These are phyloP conservation scores for Hystrix cristata DNA, from an alignment of 2,113 vertebrate genomes.

Conservation along the genomic window DNA sequence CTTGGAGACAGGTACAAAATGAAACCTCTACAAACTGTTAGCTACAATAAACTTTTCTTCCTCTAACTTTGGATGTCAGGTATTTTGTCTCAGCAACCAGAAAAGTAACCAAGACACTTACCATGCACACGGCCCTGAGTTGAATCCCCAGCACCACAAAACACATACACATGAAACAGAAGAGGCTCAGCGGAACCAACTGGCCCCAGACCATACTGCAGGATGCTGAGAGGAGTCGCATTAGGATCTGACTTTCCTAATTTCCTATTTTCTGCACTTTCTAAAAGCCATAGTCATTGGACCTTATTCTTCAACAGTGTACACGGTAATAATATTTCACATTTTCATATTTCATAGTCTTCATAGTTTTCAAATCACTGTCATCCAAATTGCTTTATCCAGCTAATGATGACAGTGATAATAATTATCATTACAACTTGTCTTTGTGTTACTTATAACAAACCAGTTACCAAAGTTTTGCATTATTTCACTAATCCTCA, in stretches of 20 bases:
- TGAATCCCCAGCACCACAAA: not conserved
- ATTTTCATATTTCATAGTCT: conserved; percentile 8
- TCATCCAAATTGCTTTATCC: not conserved
- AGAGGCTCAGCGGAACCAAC: not conserved
- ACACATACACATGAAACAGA: not conserved
- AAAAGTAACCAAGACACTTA: not conserved
- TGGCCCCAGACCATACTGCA: not conserved
- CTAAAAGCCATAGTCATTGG: not conserved
- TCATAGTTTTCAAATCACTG: conserved; percentile 36
- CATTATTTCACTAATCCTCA: conserved; percentile 3
- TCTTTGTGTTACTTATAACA: not conserved
- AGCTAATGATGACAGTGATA: not conserved
- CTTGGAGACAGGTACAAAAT: not conserved
- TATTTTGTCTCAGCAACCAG: not conserved
- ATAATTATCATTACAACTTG: not conserved
- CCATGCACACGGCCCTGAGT: not conserved
- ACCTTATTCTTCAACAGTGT: not conserved
- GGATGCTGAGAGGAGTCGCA: not conserved
- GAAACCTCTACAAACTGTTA: not conserved
- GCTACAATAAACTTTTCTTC: not conserved
- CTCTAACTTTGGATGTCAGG: not conserved
- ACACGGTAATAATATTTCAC: conserved; percentile 23
- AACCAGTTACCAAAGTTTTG: not conserved
- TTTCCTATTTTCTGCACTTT: not conserved
- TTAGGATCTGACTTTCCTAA: not conserved